Conservation (phyloP, 2,113 vertebrate genomes). For the Lepidothrix coronata region DNA sequence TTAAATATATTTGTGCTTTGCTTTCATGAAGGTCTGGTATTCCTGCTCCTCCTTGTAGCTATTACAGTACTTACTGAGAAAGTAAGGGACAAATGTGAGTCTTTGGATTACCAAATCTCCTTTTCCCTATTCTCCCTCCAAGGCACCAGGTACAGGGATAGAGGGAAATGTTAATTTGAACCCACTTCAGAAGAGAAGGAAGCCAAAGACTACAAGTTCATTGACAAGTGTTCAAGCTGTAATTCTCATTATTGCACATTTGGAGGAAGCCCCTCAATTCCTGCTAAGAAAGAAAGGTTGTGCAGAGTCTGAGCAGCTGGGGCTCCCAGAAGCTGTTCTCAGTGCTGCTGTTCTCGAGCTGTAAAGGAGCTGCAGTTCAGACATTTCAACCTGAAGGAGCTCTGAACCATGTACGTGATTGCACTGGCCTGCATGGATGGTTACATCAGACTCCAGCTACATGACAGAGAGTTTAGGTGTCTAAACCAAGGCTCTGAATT, state of each 20-base stretch:
- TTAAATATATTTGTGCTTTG: not conserved
- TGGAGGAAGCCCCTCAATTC: not conserved
- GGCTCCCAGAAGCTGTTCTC: not conserved
- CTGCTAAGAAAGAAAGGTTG: not conserved
- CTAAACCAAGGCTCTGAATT: not conserved
- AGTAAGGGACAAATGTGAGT: not conserved
- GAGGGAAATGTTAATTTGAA: not conserved
- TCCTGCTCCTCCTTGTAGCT: not conserved
- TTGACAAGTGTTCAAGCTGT: not conserved
- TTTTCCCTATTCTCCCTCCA: not conserved
- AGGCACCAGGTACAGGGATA: not conserved
- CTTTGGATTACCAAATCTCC: not conserved
- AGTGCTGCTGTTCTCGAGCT: not conserved
- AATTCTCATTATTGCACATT: not conserved
- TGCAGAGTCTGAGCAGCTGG: not conserved
- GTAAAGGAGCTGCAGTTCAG: not conserved
- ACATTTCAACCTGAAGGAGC: not conserved
- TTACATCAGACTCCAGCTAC: not conserved
- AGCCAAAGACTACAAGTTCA: not conserved
- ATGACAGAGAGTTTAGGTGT: not conserved
- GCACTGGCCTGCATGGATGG: not conserved
- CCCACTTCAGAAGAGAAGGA: not conserved
- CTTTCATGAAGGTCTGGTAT: not conserved
- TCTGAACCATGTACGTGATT: rapidly evolving
- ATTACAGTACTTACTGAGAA: not conserved